Conservation (phyloP, 2,888 invertebrate genomes). For the Hypselothyrea guttata region DNA sequence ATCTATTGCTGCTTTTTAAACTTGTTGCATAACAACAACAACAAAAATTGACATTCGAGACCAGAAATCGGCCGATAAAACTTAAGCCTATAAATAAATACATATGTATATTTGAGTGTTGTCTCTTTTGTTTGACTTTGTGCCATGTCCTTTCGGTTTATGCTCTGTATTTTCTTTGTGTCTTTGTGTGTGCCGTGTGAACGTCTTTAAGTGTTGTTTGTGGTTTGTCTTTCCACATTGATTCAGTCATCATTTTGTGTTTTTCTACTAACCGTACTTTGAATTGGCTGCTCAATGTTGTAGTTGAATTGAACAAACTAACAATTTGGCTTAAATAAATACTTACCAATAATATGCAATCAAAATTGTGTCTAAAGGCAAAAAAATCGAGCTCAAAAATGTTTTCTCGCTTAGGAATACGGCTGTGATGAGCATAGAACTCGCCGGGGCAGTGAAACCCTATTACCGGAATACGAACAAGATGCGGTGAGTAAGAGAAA, state of each 20-base stretch:
- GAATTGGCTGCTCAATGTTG: slow-evolving; percentile 68
- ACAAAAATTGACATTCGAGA: slow-evolving; percentile 81
- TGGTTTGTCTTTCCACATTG: no score
- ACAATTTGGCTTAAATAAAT: slow-evolving; percentile 30
- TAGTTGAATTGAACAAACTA: slow-evolving; percentile 39
- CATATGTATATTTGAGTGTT: slow-evolving; percentile 15
- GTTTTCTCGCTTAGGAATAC: slow-evolving; percentile 80
- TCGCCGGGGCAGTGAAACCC: slow-evolving; percentile 82
- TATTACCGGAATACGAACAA: slow-evolving; percentile 82
- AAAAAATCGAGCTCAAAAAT: slow-evolving; percentile 33
- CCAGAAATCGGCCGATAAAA: slow-evolving; percentile 18
- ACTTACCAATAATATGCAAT: slow-evolving; percentile 6
- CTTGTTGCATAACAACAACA: slow-evolving; percentile 31
- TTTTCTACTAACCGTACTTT: slow-evolving; percentile 29
- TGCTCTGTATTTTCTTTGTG: slow-evolving; percentile 31
- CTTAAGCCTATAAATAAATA: background rate
- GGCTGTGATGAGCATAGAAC: slow-evolving; percentile 83
- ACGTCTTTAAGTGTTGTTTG: slow-evolving; percentile 35
- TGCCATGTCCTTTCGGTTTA: background rate
- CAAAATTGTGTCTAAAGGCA: slow-evolving; percentile 1
- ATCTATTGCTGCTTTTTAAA: background rate
- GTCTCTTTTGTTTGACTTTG: slow-evolving; percentile 8
- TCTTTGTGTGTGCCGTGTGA: slow-evolving; percentile 37
- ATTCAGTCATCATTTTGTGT: background rate
- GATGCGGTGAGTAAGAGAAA: slow-evolving; percentile 81